Evolutionary conservation across 2,797 vertebrate genomes (phyloP).

Genomic region (Geotrypetes seraphini): DNA sequence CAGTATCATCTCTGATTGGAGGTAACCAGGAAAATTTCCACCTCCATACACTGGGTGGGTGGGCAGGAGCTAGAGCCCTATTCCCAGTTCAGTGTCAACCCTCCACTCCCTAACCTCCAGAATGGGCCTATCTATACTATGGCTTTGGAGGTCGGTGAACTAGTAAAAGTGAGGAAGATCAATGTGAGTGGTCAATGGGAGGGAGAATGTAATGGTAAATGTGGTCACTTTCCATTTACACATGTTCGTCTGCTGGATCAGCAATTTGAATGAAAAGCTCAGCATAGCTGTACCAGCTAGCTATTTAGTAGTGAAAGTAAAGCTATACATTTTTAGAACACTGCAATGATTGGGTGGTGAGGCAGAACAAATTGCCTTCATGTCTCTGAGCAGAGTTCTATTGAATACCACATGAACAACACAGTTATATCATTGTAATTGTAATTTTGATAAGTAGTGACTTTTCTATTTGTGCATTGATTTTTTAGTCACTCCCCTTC

Average conservation of each 20-base stretch:
- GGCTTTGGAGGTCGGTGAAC: constrained; percentile 97
- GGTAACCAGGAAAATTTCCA: constrained; percentile 83
- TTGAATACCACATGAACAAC: no score
- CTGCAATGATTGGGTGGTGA: no score
- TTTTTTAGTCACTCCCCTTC: no score
- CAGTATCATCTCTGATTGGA: constrained; percentile 59
- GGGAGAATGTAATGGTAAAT: constrained; percentile 93
- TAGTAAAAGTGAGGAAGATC: constrained; percentile 97
- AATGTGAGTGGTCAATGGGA: constrained; percentile 98
- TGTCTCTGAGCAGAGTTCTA: no score
- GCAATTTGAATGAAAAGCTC: no score
- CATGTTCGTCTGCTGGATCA: constrained; percentile 96
- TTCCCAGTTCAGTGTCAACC: constrained; percentile 86
- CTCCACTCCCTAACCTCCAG: constrained; percentile 94
- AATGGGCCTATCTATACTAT: constrained; percentile 94
- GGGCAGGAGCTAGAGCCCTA: constrained; percentile 89
- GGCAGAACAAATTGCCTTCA: no score
- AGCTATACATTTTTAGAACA: no score
- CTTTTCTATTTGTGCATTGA: no score
- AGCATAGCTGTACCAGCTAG: no score
- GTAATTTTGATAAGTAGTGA: no score
- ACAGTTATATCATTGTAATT: no score
- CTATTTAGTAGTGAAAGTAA: no score
- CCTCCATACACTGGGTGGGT: constrained; percentile 74
- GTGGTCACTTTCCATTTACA: constrained; percentile 96